These are phyloP conservation scores for Leptopilina boulardi DNA, from an alignment of 1,140 invertebrate genomes.

Conservation along the genomic window DNA sequence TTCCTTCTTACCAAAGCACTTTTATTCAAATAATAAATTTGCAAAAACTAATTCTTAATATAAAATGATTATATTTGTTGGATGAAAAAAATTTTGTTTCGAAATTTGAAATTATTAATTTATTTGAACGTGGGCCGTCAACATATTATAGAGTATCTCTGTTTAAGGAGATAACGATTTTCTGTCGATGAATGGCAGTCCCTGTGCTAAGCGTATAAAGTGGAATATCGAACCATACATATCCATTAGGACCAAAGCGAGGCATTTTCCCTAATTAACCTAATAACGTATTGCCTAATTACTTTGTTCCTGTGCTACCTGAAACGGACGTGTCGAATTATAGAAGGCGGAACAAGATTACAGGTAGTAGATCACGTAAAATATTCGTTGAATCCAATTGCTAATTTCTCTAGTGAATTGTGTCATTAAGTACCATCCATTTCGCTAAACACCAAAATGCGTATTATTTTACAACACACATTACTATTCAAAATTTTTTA, in stretches of 20 bases:
- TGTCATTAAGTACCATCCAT: background rate
- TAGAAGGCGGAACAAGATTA: background rate
- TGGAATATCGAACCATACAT: conserved; percentile 39
- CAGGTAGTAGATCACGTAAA: background rate
- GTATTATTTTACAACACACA: background rate
- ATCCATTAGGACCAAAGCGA: conserved; percentile 50
- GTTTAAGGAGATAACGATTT: conserved; percentile 63
- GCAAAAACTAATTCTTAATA: too few relatives aligned
- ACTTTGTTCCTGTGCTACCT: conserved; percentile 48
- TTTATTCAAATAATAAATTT: too few relatives aligned
- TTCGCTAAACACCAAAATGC: background rate
- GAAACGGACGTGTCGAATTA: conserved; percentile 49
- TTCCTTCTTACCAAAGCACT: too few relatives aligned
- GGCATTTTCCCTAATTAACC: conserved; percentile 60
- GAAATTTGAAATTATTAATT: conserved; percentile 55
- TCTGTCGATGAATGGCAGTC: conserved; percentile 59
- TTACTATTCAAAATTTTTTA: too few relatives aligned
- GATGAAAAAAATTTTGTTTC: too few relatives aligned
- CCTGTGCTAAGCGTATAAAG: conserved; percentile 41
- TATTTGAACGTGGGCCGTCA: conserved; percentile 44
- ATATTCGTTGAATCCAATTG: conserved; percentile 7
- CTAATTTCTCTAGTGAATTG: background rate
- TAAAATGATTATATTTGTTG: too few relatives aligned
- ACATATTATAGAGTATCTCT: conserved; percentile 39
- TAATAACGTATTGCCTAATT: conserved; percentile 50